Evolutionary conservation across 1,140 invertebrate species (phyloP), one percentile per base, ranked within the genome.

Genomic region (Drosophila athabasca): DNA sequence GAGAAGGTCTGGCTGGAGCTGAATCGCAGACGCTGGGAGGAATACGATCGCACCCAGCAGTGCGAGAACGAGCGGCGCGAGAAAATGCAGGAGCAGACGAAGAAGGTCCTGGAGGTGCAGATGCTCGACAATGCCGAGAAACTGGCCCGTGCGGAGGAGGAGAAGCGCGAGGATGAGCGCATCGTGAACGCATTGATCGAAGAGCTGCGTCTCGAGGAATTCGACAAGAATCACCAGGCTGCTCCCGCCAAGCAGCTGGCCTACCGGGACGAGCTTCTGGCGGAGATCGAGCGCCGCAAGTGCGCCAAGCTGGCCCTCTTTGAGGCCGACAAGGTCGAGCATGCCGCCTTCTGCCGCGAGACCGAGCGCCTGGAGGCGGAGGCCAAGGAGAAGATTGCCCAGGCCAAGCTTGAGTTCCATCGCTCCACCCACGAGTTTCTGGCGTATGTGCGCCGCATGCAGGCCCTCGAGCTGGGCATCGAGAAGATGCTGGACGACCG

Each of bases 401-500:
- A 62, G 4, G 15, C 44, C 13, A 89, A 87, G 48, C 62, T 49
- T 45, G 68, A 83, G 4, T 57, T 87, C 3, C 53, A 76, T 9
- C 66, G 66, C 5, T 74, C 82, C 44, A 91, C 89, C n/a, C 43
- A 74, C 11, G 85, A 90, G n/a, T 91, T 79, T 45, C 71, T 91
- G 3, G 64, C 53, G 9, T 90, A 87, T 61, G 72, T 77, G 24
- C 71, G 72, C 0, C 67, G 76, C 6, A 78, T 90, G 84, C 89
- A 90, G 17, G 43, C 71, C 2, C 52, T 90, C 0, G 84, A 90
- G 31, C 15, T 78, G 43, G 82, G 79, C 53, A 81, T 83, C 5
- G 71, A 84, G 44, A 76, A 91, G 52, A 73, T 81, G 82, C 67
- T 76, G 62, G 59, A 90, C 17, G 74, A 83, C 22, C 82, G 90